A percentile compares a stretch with the other conserved stretches of the same genome.
phyloP scores from a whole-genome alignment of 1,140 invertebrate species.

The Anastrepha obliqua region DNA sequence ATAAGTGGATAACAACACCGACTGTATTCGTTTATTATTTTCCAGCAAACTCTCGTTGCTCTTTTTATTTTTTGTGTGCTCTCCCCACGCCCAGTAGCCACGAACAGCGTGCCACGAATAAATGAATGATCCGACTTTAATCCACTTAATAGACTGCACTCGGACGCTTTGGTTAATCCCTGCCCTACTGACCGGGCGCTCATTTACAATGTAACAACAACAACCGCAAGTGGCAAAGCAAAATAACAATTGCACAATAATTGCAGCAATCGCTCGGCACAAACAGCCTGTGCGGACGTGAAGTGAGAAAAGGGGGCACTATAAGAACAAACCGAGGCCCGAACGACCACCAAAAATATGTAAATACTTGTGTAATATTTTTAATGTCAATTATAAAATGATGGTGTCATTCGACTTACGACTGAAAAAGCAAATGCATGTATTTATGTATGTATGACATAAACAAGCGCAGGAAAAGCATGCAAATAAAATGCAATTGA shows the following conservation, averaged over 20 bases:
- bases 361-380: constrained; percentile 25
- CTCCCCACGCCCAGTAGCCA: background rate
- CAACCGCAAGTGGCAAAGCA: background rate
- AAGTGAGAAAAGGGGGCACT: background rate
- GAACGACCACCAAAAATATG: background rate
- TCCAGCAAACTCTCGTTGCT: background rate
- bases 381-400: constrained; percentile 26
- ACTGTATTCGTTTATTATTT: constrained; percentile 42
- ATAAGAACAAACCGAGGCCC: too few species aligned
- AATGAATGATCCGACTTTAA: constrained; percentile 39
- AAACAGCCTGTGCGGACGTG: background rate
- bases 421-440: background rate
- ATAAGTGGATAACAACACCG: constrained; percentile 34
- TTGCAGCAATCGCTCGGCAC: background rate
- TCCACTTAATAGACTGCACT: constrained; percentile 39
- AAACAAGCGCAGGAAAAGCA: background rate
- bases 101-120: background rate
- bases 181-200: constrained; percentile 34
- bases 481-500: background rate
- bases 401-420: constrained; percentile 21
- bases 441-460: background rate
- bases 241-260: constrained; percentile 27
- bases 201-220: background rate
- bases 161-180: constrained; percentile 14
- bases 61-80: background rate